A percentile compares a stretch with the other conserved stretches of the same genome.
These are phyloP conservation scores for Ispidina picta DNA, from an alignment of 2,797 vertebrate species.

Conservation along the genomic window DNA sequence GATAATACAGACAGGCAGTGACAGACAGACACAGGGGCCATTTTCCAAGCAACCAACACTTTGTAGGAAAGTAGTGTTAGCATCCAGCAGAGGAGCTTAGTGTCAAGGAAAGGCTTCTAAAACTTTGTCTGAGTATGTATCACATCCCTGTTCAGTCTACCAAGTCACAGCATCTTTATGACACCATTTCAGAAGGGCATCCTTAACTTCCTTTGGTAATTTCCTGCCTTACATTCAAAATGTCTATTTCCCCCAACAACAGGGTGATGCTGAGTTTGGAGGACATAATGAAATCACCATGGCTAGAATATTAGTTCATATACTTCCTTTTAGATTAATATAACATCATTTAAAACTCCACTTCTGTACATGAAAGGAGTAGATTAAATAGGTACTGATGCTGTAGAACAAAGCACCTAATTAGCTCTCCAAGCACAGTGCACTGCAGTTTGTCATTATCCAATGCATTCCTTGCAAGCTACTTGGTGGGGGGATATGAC, in stretches of 20 bases:
- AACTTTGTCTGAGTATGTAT: background rate
- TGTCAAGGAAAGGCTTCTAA: background rate
- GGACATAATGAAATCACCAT: background rate
- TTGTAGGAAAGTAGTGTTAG: background rate
- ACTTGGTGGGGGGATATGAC: background rate
- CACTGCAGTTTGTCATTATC: conserved; percentile 49
- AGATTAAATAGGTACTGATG: background rate
- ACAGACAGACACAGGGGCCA: background rate
- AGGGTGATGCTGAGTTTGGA: background rate
- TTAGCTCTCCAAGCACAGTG: conserved; percentile 35
- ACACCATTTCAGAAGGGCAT: background rate
- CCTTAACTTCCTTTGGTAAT: background rate
- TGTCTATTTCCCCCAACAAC: background rate
- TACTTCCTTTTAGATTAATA: background rate
- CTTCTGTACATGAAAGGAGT: background rate
- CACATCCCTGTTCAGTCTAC: background rate
- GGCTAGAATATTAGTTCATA: background rate
- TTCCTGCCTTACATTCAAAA: background rate
- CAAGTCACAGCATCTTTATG: background rate
- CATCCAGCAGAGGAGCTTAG: background rate
- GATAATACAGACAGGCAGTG: background rate
- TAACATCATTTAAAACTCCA: background rate
- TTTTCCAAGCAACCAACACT: background rate
- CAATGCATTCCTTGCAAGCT: conserved; percentile 22
- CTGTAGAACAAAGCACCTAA: conserved; percentile 45